These are phyloP conservation scores for Geococcyx californianus DNA, from an alignment of 2,113 vertebrate genomes.

Conservation along the genomic window DNA sequence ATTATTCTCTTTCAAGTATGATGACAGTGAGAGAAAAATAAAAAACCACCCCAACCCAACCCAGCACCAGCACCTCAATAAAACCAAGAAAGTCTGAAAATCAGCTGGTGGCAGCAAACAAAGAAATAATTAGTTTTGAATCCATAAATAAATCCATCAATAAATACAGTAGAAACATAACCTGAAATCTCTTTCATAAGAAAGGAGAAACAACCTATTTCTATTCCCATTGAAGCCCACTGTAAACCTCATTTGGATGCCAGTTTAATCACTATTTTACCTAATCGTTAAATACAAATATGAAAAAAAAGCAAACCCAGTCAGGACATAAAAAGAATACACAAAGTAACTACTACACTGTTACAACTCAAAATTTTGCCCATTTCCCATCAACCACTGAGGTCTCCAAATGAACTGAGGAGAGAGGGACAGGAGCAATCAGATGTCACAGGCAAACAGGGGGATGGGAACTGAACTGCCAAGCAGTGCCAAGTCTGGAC, in stretches of 20 bases:
- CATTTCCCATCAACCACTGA: not conserved
- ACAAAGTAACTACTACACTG: not conserved
- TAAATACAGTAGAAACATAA: not conserved
- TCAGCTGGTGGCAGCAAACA: not conserved
- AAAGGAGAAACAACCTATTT: not conserved
- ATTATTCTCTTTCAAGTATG: not conserved
- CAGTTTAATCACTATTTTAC: not conserved
- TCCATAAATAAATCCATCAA: not conserved
- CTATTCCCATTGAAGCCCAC: not conserved
- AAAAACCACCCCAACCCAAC: not conserved
- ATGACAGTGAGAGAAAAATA: not conserved
- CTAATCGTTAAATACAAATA: not conserved
- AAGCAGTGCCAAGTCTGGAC: not conserved
- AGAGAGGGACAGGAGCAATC: fast-evolving
- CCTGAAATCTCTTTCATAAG: not conserved
- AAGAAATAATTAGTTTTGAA: not conserved
- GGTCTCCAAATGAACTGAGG: not conserved
- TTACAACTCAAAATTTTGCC: not conserved
- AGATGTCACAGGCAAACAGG: not conserved
- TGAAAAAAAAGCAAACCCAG: not conserved
- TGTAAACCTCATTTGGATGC: not conserved
- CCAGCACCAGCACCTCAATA: not conserved
- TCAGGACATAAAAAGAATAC: not conserved
- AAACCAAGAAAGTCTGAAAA: not conserved
- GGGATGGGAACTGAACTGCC: not conserved